Evolutionary conservation across 2,888 invertebrate genomes (phyloP).

Genomic region (Phengaris alcon): DNA sequence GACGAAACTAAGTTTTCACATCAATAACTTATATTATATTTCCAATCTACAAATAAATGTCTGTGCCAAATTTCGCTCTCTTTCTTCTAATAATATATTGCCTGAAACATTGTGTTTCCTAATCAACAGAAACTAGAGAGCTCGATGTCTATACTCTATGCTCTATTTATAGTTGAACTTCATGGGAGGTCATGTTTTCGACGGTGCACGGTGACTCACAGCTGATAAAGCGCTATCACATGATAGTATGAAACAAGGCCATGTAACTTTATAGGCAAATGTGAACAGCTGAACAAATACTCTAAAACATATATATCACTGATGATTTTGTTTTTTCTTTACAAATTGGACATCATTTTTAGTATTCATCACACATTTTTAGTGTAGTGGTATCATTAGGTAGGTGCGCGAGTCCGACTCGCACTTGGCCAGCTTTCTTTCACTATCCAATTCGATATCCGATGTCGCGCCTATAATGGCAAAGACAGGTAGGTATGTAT

Average conservation of each 20-base stretch:
- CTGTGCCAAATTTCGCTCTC: neutral
- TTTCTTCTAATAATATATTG: neutral
- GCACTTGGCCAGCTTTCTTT: too few species aligned
- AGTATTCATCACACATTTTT: too few species aligned
- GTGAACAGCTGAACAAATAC: conserved; percentile 3
- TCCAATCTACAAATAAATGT: neutral
- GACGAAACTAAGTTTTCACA: neutral
- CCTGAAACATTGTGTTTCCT: too few species aligned
- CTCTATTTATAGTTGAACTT: conserved; percentile 18
- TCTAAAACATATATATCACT: neutral
- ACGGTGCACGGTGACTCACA: neutral
- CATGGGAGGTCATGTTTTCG: conserved; percentile 20
- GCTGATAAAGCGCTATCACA: conserved; percentile 3
- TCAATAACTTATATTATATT: neutral
- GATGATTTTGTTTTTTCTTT: too few species aligned
- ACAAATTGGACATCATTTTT: too few species aligned
- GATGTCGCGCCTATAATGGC: too few species aligned
- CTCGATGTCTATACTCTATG: neutral
- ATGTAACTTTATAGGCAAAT: conserved; percentile 11
- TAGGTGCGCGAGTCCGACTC: too few species aligned
- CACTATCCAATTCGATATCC: too few species aligned
- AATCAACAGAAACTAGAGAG: neutral
- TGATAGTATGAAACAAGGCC: neutral
- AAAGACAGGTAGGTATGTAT: too few species aligned
- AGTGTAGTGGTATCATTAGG: too few species aligned